Evolutionary conservation across 1,140 invertebrate species (phyloP), one percentile per base, ranked within the genome.

Genomic region (Drosophila leontia): DNA sequence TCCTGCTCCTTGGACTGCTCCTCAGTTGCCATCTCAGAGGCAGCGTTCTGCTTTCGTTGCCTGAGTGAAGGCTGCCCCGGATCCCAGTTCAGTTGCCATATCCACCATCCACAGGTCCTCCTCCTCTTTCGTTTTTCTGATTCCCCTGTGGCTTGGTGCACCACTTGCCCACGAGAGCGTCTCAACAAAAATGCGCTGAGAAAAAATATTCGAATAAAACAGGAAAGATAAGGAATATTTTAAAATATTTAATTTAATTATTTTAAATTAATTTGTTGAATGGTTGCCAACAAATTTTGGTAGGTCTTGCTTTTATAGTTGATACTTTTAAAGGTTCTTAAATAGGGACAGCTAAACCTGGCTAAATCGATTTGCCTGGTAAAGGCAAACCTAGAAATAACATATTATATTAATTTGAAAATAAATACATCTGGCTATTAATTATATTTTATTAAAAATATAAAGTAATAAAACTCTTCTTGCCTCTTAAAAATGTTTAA

Each of bases 1-100:
- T 34, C 47, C 15, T 32, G 48, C 48, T 51, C 34, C 39, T 68
- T 61, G 75, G 65, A 47, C 34, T 58, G 41, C 56, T 32, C 19
- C 64, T 67, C 71, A 80, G 80, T 80, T 84, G 81, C 65, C 81
- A 80, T 53, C 76, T 80, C 80, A 53, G 69, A 50, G 60, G 68
- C 77, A 80, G 68, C 41, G 71, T 76, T 60, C 55, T 69, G 75
- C 78, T 72, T 61, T 71, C 68, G 69, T 84, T 63, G 76, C 81
- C 59, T 76, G 41, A 80, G 69, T 60, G 77, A 62, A 75, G 69
- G 50, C 58, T 58, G 67, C 67, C 69, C 44, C 53, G 44, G 65
- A 48, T 58, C n/a, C 69, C 19, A 45, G 39, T 48, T 48, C 45
- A 47, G 34, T 41, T 29, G 48, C 15, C 59, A 55, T 48, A 23